These are phyloP conservation scores for Lumbricus terrestris DNA, from an alignment of 2,888 invertebrate genomes.

Conservation along the genomic window DNA sequence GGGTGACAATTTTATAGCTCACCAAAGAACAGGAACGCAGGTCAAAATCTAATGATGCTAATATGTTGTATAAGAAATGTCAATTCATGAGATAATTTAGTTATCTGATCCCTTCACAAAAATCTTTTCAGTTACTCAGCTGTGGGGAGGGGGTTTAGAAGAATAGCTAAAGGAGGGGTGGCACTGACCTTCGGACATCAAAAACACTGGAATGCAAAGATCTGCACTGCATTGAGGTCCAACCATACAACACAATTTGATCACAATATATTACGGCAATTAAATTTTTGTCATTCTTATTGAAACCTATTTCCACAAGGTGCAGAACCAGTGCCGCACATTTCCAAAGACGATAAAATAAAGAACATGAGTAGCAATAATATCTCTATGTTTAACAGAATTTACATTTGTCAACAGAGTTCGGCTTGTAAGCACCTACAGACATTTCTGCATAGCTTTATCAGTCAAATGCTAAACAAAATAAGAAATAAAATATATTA, in stretches of 20 bases:
- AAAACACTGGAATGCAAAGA: not conserved
- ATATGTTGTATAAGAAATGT: no score
- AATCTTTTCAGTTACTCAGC: no score
- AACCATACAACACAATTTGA: not conserved
- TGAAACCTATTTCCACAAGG: not conserved
- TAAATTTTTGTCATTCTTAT: not conserved
- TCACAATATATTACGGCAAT: not conserved
- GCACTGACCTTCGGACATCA: no score
- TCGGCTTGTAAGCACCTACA: not conserved
- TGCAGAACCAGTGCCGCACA: not conserved
- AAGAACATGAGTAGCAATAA: not conserved
- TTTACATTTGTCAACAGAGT: not conserved
- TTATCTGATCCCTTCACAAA: no score
- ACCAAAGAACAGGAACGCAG: no score
- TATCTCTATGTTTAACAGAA: not conserved
- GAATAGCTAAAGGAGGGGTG: no score
- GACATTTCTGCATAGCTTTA: not conserved
- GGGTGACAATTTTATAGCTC: no score
- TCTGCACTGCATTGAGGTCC: not conserved
- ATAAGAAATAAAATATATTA: not conserved
- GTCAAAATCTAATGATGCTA: no score
- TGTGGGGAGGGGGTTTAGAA: no score
- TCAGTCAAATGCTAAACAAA: not conserved
- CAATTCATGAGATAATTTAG: no score
- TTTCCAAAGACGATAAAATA: not conserved